Evolutionary conservation across 2,797 vertebrate genomes (phyloP).

Genomic region (Clarias fuscus): DNA sequence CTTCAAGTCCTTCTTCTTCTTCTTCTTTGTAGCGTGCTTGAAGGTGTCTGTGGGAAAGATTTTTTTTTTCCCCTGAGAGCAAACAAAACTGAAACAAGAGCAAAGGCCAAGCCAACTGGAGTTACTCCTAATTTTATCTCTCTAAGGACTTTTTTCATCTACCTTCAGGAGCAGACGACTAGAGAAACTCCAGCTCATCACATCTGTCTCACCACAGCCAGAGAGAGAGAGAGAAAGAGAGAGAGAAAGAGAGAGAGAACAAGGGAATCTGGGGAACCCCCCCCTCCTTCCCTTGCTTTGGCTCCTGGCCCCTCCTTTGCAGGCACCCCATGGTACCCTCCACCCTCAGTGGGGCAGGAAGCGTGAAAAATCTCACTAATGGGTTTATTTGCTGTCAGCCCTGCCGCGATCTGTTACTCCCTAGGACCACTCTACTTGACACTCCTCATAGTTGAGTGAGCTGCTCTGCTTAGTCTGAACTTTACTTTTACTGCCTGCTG

Average conservation of each 20-base stretch:
- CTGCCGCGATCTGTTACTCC: slow-evolving; percentile 77
- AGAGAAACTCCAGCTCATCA: slow-evolving; percentile 48
- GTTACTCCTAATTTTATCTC: slow-evolving; percentile 53
- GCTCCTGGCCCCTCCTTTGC: slow-evolving; percentile 61
- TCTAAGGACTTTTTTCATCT: slow-evolving; percentile 46
- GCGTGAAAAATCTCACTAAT: slow-evolving; percentile 83
- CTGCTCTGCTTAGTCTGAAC: slow-evolving; percentile 61
- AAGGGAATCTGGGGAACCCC: slow-evolving; percentile 55
- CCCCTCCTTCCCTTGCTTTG: slow-evolving; percentile 67
- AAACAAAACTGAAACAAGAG: slow-evolving; percentile 49
- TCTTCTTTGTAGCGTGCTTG: slow-evolving; percentile 47
- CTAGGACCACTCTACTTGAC: slow-evolving; percentile 76
- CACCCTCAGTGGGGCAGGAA: slow-evolving; percentile 75
- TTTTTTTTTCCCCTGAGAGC: slow-evolving; percentile 50
- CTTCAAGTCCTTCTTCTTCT: slow-evolving; percentile 47
- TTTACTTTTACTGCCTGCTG: slow-evolving; percentile 43
- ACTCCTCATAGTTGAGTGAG: slow-evolving; percentile 80
- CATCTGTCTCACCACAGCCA: slow-evolving; percentile 31
- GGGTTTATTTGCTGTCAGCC: slow-evolving; percentile 84
- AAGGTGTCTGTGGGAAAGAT: slow-evolving; percentile 33
- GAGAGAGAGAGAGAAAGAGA: too few species aligned
- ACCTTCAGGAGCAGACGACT: slow-evolving; percentile 45
- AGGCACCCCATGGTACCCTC: slow-evolving; percentile 67
- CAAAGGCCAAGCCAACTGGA: slow-evolving; percentile 63
- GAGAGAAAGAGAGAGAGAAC: slow-evolving; percentile 51